Evolutionary conservation across 2,797 vertebrate genomes (phyloP).

Genomic region (Gymnocypris eckloni): DNA sequence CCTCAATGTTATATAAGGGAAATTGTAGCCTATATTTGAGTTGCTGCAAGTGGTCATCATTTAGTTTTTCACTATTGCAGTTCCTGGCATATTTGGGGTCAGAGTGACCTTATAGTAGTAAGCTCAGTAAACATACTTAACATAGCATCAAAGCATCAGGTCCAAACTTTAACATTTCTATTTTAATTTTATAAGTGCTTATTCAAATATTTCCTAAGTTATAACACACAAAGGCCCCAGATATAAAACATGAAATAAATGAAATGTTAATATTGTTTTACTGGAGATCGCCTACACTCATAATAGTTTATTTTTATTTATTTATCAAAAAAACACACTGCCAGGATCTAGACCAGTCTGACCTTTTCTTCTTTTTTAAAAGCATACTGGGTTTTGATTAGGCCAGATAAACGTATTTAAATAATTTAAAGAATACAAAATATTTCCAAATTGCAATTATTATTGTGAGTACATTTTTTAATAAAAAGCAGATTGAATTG

Average conservation of each 20-base stretch:
- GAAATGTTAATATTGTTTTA: background rate
- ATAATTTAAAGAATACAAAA: background rate
- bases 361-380: fast-evolving
- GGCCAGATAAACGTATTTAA: background rate
- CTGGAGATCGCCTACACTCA: background rate
- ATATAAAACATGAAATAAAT: background rate
- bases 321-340: background rate
- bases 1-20: background rate
- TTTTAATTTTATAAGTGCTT: background rate
- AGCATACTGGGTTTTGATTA: background rate
- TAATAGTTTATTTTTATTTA: background rate
- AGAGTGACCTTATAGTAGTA: background rate
- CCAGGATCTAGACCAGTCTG: background rate
- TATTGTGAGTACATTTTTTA: background rate
- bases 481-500: background rate
- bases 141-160: background rate
- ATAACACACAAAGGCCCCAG: background rate
- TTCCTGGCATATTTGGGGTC: background rate
- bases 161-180: background rate
- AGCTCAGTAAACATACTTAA: background rate
- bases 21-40: background rate
- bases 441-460: background rate
- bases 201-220: background rate
- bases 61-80: background rate
- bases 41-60: background rate